phyloP scores from a whole-genome alignment of 2,797 vertebrate genomes.

The Rhinogobio ventralis region DNA sequence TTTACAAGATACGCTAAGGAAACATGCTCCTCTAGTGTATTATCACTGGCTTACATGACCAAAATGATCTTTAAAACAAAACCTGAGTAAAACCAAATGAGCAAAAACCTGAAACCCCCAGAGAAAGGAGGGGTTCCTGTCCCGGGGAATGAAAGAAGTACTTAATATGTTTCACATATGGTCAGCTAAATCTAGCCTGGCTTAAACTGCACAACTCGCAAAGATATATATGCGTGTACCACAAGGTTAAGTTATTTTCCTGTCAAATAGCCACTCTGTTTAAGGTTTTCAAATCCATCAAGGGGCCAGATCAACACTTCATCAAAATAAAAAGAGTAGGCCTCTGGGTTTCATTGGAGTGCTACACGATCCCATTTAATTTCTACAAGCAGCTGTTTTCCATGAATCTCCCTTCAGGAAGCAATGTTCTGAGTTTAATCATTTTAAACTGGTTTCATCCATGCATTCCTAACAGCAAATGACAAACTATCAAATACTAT shows the following conservation, averaged over 20 bases:
- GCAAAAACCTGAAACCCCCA: neutral
- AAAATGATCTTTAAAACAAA: constrained; percentile 26
- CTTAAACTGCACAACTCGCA: constrained; percentile 2
- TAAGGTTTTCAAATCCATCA: constrained; percentile 16
- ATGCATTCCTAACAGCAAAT: constrained; percentile 17
- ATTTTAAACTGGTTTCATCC: constrained; percentile 32
- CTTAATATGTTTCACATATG: constrained; percentile 49
- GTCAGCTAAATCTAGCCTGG: constrained; percentile 5
- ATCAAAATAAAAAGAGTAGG: constrained; percentile 29
- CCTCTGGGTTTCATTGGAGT: constrained; percentile 8
- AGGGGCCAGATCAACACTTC: constrained; percentile 40
- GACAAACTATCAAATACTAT: constrained; percentile 13
- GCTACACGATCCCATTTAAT: constrained; percentile 27
- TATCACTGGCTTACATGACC: constrained; percentile 15
- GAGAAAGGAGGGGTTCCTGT: constrained; percentile 36
- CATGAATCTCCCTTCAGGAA: constrained; percentile 23
- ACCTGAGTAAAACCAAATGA: neutral
- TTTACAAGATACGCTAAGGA: neutral
- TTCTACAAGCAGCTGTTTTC: constrained; percentile 28
- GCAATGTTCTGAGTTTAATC: constrained; percentile 23
- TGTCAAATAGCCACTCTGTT: constrained; percentile 18
- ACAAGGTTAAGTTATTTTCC: constrained; percentile 35
- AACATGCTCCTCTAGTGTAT: constrained; percentile 10
- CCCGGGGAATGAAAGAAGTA: constrained; percentile 40
- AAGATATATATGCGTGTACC: constrained; percentile 20